These are phyloP conservation scores for Ceratitis capitata DNA, from an alignment of 1,140 invertebrate species.

Conservation along the genomic window DNA sequence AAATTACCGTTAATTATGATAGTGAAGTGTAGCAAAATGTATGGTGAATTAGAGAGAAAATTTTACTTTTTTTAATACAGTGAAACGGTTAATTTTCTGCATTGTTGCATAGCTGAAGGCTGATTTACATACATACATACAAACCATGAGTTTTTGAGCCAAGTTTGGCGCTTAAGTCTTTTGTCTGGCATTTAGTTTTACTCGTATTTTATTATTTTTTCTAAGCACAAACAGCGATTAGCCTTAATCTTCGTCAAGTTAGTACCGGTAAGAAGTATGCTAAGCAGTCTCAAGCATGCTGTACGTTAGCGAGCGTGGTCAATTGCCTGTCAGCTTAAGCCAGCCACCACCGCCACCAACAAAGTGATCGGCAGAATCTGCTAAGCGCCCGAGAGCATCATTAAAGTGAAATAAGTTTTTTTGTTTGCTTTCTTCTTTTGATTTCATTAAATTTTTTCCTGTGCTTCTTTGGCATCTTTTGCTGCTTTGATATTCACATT, in stretches of 20 bases:
- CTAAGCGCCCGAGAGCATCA: neutral
- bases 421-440: neutral
- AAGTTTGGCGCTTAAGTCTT: slow-evolving; percentile 38
- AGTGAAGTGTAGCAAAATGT: neutral
- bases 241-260: neutral
- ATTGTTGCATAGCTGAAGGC: neutral
- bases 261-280: neutral
- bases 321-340: neutral
- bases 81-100: neutral
- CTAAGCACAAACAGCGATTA: neutral
- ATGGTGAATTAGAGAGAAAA: neutral
- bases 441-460: neutral
- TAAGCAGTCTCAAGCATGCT: neutral
- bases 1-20: neutral
- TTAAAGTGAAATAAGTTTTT: neutral
- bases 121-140: neutral
- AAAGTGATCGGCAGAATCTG: neutral
- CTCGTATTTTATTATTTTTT: neutral
- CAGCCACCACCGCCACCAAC: neutral
- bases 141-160: no score
- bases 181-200: neutral
- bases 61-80: neutral
- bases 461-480: no score
- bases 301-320: neutral
- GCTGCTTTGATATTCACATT: neutral